Conservation (phyloP, 2,797 vertebrate species). For the Vespertilio murinus region DNA sequence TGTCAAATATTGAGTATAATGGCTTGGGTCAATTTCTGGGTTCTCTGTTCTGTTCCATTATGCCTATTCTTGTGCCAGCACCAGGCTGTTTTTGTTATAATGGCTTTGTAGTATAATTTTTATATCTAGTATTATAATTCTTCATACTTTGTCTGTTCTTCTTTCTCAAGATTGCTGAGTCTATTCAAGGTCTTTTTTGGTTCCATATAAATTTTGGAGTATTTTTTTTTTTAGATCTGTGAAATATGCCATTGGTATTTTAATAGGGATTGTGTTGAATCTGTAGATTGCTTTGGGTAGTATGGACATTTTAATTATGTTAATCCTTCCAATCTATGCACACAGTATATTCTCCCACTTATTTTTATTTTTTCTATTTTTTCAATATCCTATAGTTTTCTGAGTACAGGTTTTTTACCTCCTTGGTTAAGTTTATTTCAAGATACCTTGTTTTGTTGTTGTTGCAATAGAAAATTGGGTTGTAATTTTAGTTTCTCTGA, state of each 20-base stretch:
- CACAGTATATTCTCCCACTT: not conserved
- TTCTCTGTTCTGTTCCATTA: not conserved
- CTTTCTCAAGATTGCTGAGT: not conserved
- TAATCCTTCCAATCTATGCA: not conserved
- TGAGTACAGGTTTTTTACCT: not conserved
- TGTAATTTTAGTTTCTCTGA: too few relatives aligned
- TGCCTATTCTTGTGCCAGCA: not conserved
- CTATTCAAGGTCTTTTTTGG: not conserved
- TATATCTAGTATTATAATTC: not conserved
- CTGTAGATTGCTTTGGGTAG: not conserved
- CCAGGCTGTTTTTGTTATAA: not conserved
- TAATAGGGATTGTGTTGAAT: not conserved
- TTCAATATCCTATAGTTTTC: not conserved
- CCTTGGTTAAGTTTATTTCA: too few relatives aligned
- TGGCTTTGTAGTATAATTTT: not conserved
- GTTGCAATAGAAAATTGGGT: too few relatives aligned
- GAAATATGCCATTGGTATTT: not conserved
- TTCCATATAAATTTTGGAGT: not conserved
- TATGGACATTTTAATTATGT: not conserved
- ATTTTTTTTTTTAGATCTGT: not conserved
- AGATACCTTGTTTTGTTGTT: too few relatives aligned
- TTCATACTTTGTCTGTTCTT: not conserved
- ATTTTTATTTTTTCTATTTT: not conserved
- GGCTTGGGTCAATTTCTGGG: not conserved
- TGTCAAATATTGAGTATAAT: not conserved